Conservation (phyloP, 2,888 invertebrate species). For the Octodonta nipae region DNA sequence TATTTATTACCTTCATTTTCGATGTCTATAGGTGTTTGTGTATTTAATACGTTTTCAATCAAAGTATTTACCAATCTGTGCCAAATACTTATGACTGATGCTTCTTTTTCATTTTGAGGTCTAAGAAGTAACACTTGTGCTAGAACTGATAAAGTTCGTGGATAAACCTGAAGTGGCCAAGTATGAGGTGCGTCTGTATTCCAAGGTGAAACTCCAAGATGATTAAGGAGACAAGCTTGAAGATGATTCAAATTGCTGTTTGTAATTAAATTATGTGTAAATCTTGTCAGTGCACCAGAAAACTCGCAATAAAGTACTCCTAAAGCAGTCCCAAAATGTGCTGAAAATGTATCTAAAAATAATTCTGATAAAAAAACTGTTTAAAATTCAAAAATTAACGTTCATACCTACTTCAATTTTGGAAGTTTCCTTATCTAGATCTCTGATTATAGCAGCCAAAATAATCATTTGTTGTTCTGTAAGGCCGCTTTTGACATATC, state of each 20-base stretch:
- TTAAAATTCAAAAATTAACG: no score
- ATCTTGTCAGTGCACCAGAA: conserved; percentile 64
- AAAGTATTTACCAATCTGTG: conserved; percentile 78
- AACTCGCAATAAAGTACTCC: conserved; percentile 57
- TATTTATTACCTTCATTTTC: conserved; percentile 53
- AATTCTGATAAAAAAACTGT: no score
- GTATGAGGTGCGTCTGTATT: conserved; percentile 46
- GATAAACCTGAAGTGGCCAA: conserved; percentile 68
- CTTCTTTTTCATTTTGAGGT: conserved; percentile 74
- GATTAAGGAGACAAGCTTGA: conserved; percentile 57
- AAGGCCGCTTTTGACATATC: conserved; percentile 54
- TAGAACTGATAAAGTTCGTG: conserved; percentile 65
- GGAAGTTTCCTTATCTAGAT: conserved; percentile 80
- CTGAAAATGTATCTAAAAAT: conserved; percentile 51
- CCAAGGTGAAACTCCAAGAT: conserved; percentile 63
- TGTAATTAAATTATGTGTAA: conserved; percentile 67
- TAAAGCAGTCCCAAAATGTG: conserved; percentile 58
- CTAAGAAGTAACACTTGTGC: conserved; percentile 74
- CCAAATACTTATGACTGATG: conserved; percentile 83
- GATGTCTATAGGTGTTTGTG: conserved; percentile 45
- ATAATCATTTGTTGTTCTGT: conserved; percentile 82
- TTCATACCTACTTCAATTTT: conserved; percentile 59
- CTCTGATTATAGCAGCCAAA: conserved; percentile 76
- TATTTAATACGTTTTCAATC: conserved; percentile 68
- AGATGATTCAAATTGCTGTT: conserved; percentile 53